phyloP scores from a whole-genome alignment of 2,797 vertebrate genomes.

The Protonibea diacanthus region DNA sequence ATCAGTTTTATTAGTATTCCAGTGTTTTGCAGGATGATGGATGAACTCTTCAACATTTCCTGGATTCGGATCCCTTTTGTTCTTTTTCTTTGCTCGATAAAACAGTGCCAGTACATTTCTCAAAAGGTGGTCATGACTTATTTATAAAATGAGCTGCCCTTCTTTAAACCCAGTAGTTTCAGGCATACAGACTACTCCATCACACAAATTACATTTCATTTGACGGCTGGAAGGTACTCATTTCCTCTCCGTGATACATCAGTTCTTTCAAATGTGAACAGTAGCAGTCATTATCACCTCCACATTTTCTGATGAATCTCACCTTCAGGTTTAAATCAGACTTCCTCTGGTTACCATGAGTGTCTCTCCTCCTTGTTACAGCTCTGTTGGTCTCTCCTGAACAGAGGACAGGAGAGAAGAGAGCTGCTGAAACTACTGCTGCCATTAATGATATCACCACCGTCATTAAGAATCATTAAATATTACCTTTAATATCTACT shows the following conservation, averaged over 20 bases:
- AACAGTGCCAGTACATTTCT: constrained; percentile 2
- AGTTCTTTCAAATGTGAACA: not conserved
- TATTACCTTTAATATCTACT: constrained; percentile 29
- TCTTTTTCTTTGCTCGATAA: not conserved
- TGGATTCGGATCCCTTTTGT: not conserved
- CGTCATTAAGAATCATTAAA: not conserved
- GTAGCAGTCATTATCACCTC: not conserved
- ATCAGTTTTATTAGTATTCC: not conserved
- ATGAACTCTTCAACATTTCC: not conserved
- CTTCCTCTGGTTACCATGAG: constrained; percentile 50
- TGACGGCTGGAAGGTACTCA: not conserved
- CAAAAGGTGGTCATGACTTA: constrained; percentile 1
- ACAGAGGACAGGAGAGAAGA: not conserved
- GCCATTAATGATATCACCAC: not conserved
- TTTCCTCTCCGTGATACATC: not conserved
- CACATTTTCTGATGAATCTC: not conserved
- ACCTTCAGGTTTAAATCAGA: constrained; percentile 70
- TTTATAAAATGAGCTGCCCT: constrained; percentile 1
- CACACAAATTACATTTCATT: not conserved
- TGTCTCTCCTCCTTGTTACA: constrained; percentile 64
- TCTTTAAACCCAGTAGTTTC: not conserved
- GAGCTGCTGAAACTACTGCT: not conserved
- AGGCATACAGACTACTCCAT: not conserved
- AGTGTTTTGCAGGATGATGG: constrained; percentile 8
- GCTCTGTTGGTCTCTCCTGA: constrained; percentile 31